A percentile compares a stretch with the other conserved stretches of the same genome.
Evolutionary conservation across 2,113 vertebrate species (phyloP).

Genomic region (Xerus inauris): DNA sequence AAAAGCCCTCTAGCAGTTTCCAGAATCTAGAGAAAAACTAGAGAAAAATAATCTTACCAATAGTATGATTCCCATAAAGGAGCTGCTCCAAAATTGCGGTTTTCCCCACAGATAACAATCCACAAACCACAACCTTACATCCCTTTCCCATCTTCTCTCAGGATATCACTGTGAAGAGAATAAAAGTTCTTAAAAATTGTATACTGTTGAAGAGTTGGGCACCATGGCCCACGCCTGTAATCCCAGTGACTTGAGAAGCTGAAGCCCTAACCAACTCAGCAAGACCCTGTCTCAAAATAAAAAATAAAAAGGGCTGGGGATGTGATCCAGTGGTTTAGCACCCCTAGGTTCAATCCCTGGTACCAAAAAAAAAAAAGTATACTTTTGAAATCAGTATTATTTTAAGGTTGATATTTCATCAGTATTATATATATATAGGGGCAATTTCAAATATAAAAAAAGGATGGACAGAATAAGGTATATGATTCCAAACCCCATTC

Average conservation of each 20-base stretch:
- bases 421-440: neutral
- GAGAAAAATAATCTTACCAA: constrained; percentile 88
- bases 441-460: neutral
- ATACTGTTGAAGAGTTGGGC: too few relatives aligned
- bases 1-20: neutral
- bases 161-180: constrained; percentile 50
- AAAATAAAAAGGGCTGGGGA: too few relatives aligned
- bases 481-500: neutral
- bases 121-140: constrained; percentile 96
- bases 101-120: constrained; percentile 94
- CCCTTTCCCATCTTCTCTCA: constrained; percentile 92
- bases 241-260: too few relatives aligned
- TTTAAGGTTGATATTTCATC: neutral
- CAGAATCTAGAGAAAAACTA: neutral
- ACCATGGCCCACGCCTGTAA: too few relatives aligned
- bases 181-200: neutral
- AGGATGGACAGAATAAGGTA: neutral
- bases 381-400: too few relatives aligned
- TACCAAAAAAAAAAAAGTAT: too few relatives aligned
- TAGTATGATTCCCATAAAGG: constrained; percentile 92
- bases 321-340: too few relatives aligned
- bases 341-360: too few relatives aligned
- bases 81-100: constrained; percentile 96
- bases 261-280: too few relatives aligned
- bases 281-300: too few relatives aligned